Conservation (phyloP, 2,888 invertebrate genomes). For the Callyntrura sp. region DNA sequence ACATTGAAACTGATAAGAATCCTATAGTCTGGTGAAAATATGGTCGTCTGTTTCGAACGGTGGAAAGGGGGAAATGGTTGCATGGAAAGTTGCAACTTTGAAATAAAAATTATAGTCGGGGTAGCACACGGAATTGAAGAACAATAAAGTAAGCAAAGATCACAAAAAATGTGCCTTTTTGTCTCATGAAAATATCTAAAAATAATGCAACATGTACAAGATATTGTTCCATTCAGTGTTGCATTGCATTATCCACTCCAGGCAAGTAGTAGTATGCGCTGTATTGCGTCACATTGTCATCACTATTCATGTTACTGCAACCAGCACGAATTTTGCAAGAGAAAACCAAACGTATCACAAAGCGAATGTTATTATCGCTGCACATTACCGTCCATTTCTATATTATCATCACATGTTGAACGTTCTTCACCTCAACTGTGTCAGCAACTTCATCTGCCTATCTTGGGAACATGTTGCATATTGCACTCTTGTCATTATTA, state of each 20-base stretch:
- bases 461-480: too few species aligned
- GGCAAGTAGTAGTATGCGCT: not conserved
- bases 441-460: too few species aligned
- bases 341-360: too few species aligned
- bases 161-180: not conserved
- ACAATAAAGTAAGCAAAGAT: not conserved
- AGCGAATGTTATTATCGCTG: too few species aligned
- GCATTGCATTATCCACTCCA: not conserved
- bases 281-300: too few species aligned
- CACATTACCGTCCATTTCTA: slow-evolving; percentile 1
- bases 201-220: slow-evolving; percentile 40
- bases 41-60: too few species aligned
- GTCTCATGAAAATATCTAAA: slow-evolving; percentile 52
- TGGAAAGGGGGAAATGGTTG: not conserved
- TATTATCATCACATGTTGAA: slow-evolving; percentile 1
- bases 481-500: too few species aligned
- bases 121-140: not conserved
- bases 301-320: too few species aligned
- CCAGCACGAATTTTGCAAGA: too few species aligned
- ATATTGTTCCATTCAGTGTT: slow-evolving; percentile 1
- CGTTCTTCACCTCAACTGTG: too few species aligned
- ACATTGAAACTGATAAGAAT: not conserved
- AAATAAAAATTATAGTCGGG: not conserved
- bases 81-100: not conserved
- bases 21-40: too few species aligned